Base-by-base conservation (phyloP, 37 sponge, comb jelly and placozoan genomes). In the Mnemiopsis leidyi region DNA sequence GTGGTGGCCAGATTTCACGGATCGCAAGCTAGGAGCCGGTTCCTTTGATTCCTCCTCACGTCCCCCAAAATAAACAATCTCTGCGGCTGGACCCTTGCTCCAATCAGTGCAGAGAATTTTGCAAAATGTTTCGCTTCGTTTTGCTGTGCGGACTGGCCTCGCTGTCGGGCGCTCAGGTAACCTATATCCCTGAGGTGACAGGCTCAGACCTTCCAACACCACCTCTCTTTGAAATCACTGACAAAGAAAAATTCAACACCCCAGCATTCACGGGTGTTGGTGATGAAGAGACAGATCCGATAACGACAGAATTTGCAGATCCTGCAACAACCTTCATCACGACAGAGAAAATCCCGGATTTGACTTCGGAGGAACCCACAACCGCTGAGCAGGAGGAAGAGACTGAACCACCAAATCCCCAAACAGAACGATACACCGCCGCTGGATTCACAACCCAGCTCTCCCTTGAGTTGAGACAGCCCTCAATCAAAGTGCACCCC, bases 351-450 rank as follows among this genome's bases (percentile, higher is more conserved):
- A n/a, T 71, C n/a, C 25, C 75, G n/a, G 30, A 29, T 25, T 13
- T 71, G 30, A 71, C 25, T 23, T 7, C 75, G n/a, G 25, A 13
- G 75, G 61, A 38, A 0, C 25, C 29, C 90, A 23, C 90, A 18
- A 25, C 23, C 24, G 2, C 40, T 5, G 61, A 37, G 1, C 38
- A 3, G 16, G 61, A 35, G 25, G 90, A 25, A n/a, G 48, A 20
- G 0, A 21, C 20, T 7, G 20, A 13, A 5, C 25, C 75, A 7
- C 25, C 30, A 5, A 25, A 3, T 18, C 75, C 75, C 75, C 2
- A 23, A 71, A 85, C 90, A 1, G 90, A 85, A 28, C 90, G 26
- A 5, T 3, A 36, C 90, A 85, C 90, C 25, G 90, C 90, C n/a
- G 40, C 79, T 1, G 79, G 34, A 1, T 5, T 36, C 20, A 33